Base-by-base conservation (phyloP, 2,888 invertebrate genomes). In the Agrilus mali region DNA sequence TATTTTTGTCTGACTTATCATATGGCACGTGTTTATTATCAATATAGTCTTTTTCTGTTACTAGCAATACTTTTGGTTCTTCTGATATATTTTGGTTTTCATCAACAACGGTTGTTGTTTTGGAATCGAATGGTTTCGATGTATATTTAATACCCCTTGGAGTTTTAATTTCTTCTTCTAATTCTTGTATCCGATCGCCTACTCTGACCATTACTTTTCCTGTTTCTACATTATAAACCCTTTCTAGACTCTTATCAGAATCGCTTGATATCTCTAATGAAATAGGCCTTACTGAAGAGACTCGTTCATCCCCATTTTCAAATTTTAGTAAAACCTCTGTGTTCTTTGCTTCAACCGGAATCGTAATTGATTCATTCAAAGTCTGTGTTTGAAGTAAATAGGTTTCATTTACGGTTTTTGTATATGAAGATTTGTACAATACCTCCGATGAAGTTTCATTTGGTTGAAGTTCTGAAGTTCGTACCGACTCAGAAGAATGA, bases 221-320 rank as follows among this genome's bases (percentile, higher is more conserved):
- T 17, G 62, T 62, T 50, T 59, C 57, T n/a, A 66, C 56, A 50
- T 67, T 63, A 45, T 67, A 67, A 40, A 55, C 59, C 40, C 66
- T 58, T 36, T 64, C 56, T 38, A 60, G 59, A 49, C 65, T 66
- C 45, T 59, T 48, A 48, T 67, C 67, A 6, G 65, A 65, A 53
- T 66, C 66, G 35, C 65, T 66, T 7, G 65, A 64, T n/a, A 63
- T 41, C 46, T 60, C 61, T 4, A 56, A 47, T 13, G 27, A 14
- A 14, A 41, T 44, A 15, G 33, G 43, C 43, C 40, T 41, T 31
- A 46, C 36, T 8, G 49, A 46, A 0, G 48, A 48, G 8, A 48
- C 14, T 7, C 43, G 20, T 41, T 52, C 53, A 27, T 48, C 7
- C 5, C 20, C 20, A 20, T 20, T 20, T 20, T 20, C 20, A 20